Conservation (phyloP, 1,140 invertebrate genomes). For the Physella acuta region DNA sequence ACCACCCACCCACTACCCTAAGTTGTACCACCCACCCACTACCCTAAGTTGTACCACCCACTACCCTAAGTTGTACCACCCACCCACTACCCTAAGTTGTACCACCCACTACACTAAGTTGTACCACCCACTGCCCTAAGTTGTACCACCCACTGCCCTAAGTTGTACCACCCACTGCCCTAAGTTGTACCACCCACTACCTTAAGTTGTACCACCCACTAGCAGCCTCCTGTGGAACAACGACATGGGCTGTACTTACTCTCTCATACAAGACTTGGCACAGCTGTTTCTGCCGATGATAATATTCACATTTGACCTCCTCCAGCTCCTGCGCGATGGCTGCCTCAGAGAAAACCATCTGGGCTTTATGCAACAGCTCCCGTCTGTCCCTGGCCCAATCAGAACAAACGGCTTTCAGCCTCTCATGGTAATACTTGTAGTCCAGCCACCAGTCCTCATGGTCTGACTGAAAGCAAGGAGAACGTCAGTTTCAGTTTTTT, state of each 20-base stretch:
- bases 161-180: too few species aligned
- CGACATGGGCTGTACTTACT: conserved; percentile 40
- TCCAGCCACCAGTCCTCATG: conserved; percentile 55
- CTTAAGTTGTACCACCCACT: too few species aligned
- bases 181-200: too few species aligned
- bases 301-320: conserved; percentile 40
- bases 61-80: too few species aligned
- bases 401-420: conserved; percentile 42
- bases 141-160: too few species aligned
- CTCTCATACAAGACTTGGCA: conserved; percentile 50
- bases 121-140: too few species aligned
- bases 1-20: too few species aligned
- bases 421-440: conserved; percentile 49
- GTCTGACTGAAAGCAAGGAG: conserved; percentile 37
- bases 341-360: conserved; percentile 48
- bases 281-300: conserved; percentile 45
- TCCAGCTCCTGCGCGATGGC: conserved; percentile 46
- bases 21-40: too few species aligned
- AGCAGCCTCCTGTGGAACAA: not conserved
- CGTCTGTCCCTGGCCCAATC: conserved; percentile 49
- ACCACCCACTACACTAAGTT: too few species aligned
- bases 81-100: too few species aligned
- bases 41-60: too few species aligned
- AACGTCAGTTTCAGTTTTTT: too few species aligned
- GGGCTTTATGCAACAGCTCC: conserved; percentile 50